Conservation (phyloP, 2,888 invertebrate genomes). For the Drosophila mimetica region DNA sequence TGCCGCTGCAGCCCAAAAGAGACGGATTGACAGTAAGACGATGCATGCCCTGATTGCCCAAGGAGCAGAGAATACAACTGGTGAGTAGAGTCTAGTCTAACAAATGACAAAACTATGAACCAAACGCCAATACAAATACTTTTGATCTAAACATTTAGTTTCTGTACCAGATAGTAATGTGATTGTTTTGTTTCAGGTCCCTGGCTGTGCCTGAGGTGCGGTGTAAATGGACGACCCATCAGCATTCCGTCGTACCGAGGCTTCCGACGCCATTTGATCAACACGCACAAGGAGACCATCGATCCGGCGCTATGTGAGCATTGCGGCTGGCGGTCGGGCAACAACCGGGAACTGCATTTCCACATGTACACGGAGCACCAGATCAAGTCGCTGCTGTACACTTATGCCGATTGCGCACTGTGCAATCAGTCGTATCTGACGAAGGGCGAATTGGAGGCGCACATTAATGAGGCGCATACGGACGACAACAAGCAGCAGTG, state of each 20-base stretch:
- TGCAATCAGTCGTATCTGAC: conserved; percentile 91
- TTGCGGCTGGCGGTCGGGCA: conserved; percentile 91
- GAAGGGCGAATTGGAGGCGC: conserved; percentile 88
- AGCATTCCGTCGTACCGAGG: conserved; percentile 91
- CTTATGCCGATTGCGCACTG: conserved; percentile 91
- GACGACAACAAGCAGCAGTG: conserved; percentile 86
- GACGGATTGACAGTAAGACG: conserved; percentile 87
- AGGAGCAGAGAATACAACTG: conserved; percentile 88
- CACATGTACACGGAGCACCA: conserved; percentile 93
- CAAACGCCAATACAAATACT: no score
- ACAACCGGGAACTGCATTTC: conserved; percentile 90
- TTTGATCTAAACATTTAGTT: background rate
- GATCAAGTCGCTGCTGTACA: conserved; percentile 89
- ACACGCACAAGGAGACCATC: conserved; percentile 91
- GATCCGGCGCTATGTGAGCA: conserved; percentile 92
- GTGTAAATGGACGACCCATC: conserved; percentile 87
- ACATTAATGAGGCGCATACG: conserved; percentile 86
- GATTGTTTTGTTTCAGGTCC: conserved; percentile 85
- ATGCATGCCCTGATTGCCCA: conserved; percentile 87
- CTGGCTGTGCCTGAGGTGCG: conserved; percentile 92
- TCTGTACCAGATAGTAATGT: background rate
- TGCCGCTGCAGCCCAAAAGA: conserved; percentile 77
- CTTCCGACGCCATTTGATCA: conserved; percentile 92
- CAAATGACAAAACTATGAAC: no score
- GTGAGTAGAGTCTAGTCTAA: conserved; percentile 46